Conservation (phyloP, 2,113 vertebrate genomes). For the Rhizomys pruinosus region DNA sequence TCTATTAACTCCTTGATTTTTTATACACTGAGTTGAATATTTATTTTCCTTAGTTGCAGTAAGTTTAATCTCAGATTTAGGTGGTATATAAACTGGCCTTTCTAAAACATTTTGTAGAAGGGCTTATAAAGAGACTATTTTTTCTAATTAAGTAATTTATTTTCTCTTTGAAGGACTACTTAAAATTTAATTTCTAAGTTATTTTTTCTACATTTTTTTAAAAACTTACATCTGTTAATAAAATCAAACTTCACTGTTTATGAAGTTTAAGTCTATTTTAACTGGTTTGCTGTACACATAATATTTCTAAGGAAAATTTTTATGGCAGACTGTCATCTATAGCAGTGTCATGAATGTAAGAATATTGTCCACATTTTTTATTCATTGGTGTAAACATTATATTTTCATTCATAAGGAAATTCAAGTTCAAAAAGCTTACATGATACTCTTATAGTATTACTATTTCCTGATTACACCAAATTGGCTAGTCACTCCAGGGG, state of each 20-base stretch:
- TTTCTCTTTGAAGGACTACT: background rate
- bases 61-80: too few species aligned
- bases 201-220: conserved; percentile 14
- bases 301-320: background rate
- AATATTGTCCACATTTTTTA: background rate
- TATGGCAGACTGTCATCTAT: background rate
- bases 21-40: too few species aligned
- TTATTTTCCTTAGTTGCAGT: too few species aligned
- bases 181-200: conserved; percentile 34
- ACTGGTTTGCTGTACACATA: background rate
- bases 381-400: background rate
- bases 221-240: background rate
- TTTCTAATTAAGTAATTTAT: too few species aligned
- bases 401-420: background rate
- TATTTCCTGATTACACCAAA: background rate
- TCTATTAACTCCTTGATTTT: too few species aligned
- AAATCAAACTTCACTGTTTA: conserved; percentile 35
- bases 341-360: background rate
- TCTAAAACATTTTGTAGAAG: too few species aligned
- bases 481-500: background rate
- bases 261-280: background rate
- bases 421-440: background rate
- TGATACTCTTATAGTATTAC: background rate
- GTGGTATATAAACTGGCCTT: too few species aligned
- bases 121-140: too few species aligned